Percentiles rank a stretch among this genome's conserved stretches.
phyloP scores from a whole-genome alignment of 2,888 invertebrate species.

The Caenorhabditis afra region DNA sequence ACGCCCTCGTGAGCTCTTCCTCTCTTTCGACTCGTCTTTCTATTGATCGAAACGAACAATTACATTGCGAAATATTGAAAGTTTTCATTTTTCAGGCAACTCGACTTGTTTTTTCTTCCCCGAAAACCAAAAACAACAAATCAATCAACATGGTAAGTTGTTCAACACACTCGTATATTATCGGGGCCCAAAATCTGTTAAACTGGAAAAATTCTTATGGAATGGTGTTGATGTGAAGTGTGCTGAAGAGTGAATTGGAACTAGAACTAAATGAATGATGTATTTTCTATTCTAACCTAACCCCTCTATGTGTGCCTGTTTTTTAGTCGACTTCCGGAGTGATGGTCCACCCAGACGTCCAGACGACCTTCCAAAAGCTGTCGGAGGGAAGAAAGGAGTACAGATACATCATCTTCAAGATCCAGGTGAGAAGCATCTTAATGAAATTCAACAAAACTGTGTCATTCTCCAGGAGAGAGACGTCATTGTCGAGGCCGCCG shows the following conservation, averaged over 20 bases:
- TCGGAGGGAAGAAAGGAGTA: constrained; percentile 79
- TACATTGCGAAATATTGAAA: constrained; percentile 33
- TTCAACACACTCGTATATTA: not conserved
- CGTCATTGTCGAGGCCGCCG: constrained; percentile 80
- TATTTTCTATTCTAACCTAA: constrained; percentile 36
- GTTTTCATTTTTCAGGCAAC: constrained; percentile 33
- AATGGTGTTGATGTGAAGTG: constrained; percentile 48
- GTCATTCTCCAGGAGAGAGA: constrained; percentile 75
- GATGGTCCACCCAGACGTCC: constrained; percentile 80
- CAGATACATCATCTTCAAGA: constrained; percentile 81
- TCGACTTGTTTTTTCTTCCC: constrained; percentile 47
- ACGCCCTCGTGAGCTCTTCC: constrained; percentile 18
- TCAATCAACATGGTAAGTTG: constrained; percentile 46
- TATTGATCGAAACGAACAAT: not conserved
- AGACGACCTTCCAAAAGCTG: constrained; percentile 79
- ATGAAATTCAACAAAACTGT: not conserved
- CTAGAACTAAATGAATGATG: constrained; percentile 22
- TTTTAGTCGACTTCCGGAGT: constrained; percentile 79
- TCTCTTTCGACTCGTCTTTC: constrained; percentile 12
- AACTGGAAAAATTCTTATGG: constrained; percentile 16
- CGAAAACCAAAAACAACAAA: constrained; percentile 29
- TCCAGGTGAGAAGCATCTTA: constrained; percentile 66
- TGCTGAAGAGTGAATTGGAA: constrained; percentile 10
- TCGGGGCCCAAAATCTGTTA: constrained; percentile 2
- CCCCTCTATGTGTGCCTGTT: constrained; percentile 50